A percentile compares a stretch with the other conserved stretches of the same genome.
Evolutionary conservation across 2,888 invertebrate species (phyloP).

Genomic region (Taenaris catops): DNA sequence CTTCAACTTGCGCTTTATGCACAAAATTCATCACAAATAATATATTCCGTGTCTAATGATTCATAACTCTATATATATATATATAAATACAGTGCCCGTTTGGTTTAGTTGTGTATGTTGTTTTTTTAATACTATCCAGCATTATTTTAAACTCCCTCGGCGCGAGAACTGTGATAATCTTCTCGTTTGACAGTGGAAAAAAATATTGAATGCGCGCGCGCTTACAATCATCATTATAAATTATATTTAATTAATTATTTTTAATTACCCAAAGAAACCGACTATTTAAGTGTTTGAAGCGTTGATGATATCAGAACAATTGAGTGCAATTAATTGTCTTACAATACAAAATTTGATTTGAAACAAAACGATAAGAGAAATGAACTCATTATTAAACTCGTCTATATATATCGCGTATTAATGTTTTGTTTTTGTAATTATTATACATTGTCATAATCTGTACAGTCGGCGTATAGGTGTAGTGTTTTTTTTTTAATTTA

Average conservation of each 20-base stretch:
- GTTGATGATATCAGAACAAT: constrained; percentile 47
- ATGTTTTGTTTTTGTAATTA: constrained; percentile 34
- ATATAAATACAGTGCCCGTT: not conserved
- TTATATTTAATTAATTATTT: constrained; percentile 44
- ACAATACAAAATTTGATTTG: constrained; percentile 41
- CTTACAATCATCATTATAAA: constrained; percentile 48
- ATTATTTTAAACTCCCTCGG: constrained; percentile 32
- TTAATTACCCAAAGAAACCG: constrained; percentile 67
- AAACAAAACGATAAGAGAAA: constrained; percentile 28
- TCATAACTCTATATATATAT: no score
- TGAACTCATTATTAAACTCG: constrained; percentile 39
- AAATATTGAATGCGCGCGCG: no score
- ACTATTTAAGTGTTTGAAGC: constrained; percentile 61
- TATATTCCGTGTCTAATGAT: no score
- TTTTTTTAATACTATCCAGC: constrained; percentile 25
- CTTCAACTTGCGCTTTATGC: no score
- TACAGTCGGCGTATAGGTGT: constrained; percentile 49
- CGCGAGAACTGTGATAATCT: constrained; percentile 43
- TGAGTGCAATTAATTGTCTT: constrained; percentile 59
- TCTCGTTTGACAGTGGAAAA: constrained; percentile 37
- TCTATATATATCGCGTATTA: constrained; percentile 63
- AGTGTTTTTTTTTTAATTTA: constrained; percentile 35
- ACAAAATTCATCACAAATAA: no score
- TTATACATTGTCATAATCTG: constrained; percentile 29
- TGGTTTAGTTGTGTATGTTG: constrained; percentile 20